A percentile compares a stretch with the other conserved stretches of the same genome.
Evolutionary conservation across 2,113 vertebrate genomes (phyloP).

Genomic region (Notothenia rossii): DNA sequence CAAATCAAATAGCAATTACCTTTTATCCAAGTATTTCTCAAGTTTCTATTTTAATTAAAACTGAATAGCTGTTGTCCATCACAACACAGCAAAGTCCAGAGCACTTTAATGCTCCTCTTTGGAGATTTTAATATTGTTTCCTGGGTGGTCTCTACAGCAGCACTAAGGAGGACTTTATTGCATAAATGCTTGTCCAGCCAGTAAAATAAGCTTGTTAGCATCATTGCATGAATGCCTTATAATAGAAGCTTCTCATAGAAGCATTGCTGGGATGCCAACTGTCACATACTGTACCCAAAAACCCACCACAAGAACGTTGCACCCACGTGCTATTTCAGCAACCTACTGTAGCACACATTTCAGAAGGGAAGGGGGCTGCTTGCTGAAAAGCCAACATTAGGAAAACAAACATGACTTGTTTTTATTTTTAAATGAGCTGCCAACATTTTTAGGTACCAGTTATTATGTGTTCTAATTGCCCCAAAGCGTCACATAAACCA

Average conservation of each 20-base stretch:
- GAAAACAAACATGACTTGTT: constrained; percentile 56
- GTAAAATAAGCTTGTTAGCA: constrained; percentile 67
- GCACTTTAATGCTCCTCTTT: constrained; percentile 16
- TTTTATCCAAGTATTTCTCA: constrained; percentile 17
- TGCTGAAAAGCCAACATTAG: constrained; percentile 50
- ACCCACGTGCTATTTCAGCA: constrained; percentile 69
- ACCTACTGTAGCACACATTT: constrained; percentile 47
- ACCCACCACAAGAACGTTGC: constrained; percentile 70
- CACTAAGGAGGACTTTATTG: constrained; percentile 51
- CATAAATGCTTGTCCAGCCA: constrained; percentile 44
- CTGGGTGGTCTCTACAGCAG: constrained; percentile 65
- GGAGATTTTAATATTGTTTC: constrained; percentile 39
- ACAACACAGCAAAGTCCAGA: constrained; percentile 1
- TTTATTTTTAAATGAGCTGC: constrained; percentile 45
- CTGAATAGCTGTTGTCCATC: constrained; percentile 34
- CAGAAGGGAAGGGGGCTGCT: constrained; percentile 38
- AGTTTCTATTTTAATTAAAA: constrained; percentile 51
- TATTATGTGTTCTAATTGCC: constrained; percentile 35
- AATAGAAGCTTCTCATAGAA: constrained; percentile 60
- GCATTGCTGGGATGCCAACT: constrained; percentile 67
- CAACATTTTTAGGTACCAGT: constrained; percentile 34
- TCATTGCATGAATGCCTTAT: constrained; percentile 64
- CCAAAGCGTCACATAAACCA: constrained; percentile 39
- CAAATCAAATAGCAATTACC: constrained; percentile 15
- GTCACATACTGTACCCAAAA: constrained; percentile 70